phyloP scores from a whole-genome alignment of 2,797 vertebrate genomes.

The Myotis findleyi region DNA sequence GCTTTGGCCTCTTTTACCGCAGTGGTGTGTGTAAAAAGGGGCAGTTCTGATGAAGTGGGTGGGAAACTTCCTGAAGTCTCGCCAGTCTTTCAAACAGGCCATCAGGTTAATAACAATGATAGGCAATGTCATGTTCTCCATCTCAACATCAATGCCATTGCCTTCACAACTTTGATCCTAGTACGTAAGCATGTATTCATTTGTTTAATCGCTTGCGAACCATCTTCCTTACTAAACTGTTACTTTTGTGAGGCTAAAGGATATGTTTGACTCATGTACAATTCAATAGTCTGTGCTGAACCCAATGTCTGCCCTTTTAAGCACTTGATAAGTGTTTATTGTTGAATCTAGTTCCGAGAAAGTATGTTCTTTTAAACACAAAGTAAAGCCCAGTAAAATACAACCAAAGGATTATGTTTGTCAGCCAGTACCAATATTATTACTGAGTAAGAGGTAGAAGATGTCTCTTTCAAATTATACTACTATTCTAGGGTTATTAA shows the following conservation, averaged over 20 bases:
- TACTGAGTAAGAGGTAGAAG: background rate
- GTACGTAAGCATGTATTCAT: background rate
- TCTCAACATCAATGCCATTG: background rate
- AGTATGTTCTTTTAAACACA: background rate
- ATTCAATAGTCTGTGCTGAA: background rate
- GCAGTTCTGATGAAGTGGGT: background rate
- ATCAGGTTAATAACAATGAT: background rate
- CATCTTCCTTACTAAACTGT: conserved; percentile 9
- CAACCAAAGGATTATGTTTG: background rate
- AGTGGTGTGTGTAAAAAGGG: background rate
- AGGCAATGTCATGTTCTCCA: background rate
- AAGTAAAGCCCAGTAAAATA: conserved; percentile 15
- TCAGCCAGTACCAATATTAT: background rate
- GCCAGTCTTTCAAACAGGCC: background rate
- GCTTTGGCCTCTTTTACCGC: background rate
- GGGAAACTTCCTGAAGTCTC: background rate
- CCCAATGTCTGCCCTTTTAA: background rate
- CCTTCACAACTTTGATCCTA: background rate
- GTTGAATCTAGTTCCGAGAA: conserved; percentile 1
- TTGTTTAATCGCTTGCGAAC: conserved; percentile 23
- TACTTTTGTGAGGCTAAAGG: background rate
- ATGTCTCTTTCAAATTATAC: background rate
- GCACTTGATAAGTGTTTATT: background rate
- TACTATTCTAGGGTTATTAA: background rate
- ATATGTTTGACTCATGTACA: background rate